Conservation (phyloP, 1,140 invertebrate genomes). For the Lerema accius region DNA sequence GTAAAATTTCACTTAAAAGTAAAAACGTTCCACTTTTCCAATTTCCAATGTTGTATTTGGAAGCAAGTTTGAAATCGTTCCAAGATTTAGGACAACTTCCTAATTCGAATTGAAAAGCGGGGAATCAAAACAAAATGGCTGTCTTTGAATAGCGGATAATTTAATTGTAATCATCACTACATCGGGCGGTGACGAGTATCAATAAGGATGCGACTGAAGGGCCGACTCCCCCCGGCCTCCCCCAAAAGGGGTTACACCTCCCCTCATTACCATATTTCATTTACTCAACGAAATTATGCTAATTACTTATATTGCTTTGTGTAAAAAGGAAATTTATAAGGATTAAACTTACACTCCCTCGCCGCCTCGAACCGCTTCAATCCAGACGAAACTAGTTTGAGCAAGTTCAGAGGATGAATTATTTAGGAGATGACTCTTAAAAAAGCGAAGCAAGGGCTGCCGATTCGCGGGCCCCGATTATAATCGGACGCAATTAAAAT, state of each 20-base stretch:
- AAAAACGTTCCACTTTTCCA: neutral
- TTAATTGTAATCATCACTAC: constrained; percentile 80
- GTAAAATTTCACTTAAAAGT: neutral
- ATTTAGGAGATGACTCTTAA: constrained; percentile 71
- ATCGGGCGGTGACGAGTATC: constrained; percentile 76
- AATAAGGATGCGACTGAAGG: constrained; percentile 77
- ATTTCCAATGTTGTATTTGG: neutral
- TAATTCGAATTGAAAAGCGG: constrained; percentile 17
- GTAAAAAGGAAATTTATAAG: constrained; percentile 83
- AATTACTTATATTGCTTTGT: constrained; percentile 83
- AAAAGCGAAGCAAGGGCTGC: constrained; percentile 62
- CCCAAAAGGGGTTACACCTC: constrained; percentile 67
- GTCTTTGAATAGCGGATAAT: constrained; percentile 67
- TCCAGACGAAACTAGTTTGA: constrained; percentile 64
- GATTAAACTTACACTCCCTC: constrained; percentile 78
- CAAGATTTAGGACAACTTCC: constrained; percentile 12
- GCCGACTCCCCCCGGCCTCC: constrained; percentile 49
- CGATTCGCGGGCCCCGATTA: constrained; percentile 71
- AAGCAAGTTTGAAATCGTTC: neutral
- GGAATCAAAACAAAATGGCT: constrained; percentile 72
- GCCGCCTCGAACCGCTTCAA: constrained; percentile 52
- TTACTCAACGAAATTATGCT: constrained; percentile 83
- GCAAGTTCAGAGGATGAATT: constrained; percentile 69
- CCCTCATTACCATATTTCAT: constrained; percentile 83
- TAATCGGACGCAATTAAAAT: constrained; percentile 81